Evolutionary conservation across 2,113 vertebrate genomes (phyloP).

Genomic region (Cyprinus carpio): DNA sequence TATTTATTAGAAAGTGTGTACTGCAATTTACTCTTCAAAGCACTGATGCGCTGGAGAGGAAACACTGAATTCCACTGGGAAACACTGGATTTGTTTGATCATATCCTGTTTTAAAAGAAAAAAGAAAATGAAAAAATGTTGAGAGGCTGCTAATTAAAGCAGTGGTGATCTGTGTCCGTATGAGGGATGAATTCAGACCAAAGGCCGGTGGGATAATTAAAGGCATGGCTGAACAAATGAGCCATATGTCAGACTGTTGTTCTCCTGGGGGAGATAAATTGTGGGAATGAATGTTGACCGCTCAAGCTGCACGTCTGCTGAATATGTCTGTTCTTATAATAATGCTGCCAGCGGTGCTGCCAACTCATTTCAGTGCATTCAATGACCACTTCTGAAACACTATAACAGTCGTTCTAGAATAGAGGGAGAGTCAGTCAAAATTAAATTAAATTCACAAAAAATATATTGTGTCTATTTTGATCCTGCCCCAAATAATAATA

Average conservation of each 20-base stretch:
- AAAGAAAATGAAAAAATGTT: background rate
- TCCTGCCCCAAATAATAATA: too few relatives aligned
- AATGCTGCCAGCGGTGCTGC: background rate
- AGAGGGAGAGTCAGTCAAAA: background rate
- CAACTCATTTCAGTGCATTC: background rate
- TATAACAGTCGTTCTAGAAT: background rate
- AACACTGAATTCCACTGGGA: slow-evolving; percentile 23
- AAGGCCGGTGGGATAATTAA: slow-evolving; percentile 11
- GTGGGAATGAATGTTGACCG: slow-evolving; percentile 3
- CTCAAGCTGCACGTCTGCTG: background rate
- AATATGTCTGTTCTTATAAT: background rate
- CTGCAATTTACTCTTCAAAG: slow-evolving; percentile 40
- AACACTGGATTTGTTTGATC: slow-evolving; percentile 49
- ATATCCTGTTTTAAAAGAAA: slow-evolving; percentile 5
- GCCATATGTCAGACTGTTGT: slow-evolving; percentile 2
- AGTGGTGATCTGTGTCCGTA: background rate
- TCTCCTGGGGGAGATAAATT: background rate
- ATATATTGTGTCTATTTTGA: too few relatives aligned
- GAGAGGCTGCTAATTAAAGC: slow-evolving; percentile 39
- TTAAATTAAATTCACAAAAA: too few relatives aligned
- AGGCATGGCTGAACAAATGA: slow-evolving; percentile 10
- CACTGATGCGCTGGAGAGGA: background rate
- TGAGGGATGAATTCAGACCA: slow-evolving; percentile 18
- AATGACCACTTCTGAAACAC: background rate
- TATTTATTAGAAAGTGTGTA: background rate